Conservation (phyloP, 2,888 invertebrate genomes). For the Agonopterix alstromeriana region DNA sequence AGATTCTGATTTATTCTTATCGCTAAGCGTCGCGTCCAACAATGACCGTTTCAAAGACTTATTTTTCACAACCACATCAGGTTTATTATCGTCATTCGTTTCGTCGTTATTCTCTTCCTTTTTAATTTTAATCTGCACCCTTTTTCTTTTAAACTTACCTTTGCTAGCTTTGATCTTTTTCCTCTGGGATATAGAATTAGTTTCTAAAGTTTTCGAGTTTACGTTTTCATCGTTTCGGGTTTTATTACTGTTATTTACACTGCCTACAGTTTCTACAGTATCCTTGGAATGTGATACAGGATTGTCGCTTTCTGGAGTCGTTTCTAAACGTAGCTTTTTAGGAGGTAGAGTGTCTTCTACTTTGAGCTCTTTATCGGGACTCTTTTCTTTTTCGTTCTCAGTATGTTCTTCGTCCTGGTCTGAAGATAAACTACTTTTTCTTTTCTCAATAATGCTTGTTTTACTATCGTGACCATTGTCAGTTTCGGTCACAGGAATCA, state of each 20-base stretch:
- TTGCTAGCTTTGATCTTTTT: constrained; percentile 51
- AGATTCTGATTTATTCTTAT: constrained; percentile 66
- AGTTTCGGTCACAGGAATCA: constrained; percentile 43
- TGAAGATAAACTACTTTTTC: constrained; percentile 66
- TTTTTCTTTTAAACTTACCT: constrained; percentile 63
- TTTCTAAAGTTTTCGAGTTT: constrained; percentile 17
- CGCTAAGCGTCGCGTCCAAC: constrained; percentile 50
- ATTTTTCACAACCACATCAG: constrained; percentile 14
- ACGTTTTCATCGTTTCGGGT: constrained; percentile 38
- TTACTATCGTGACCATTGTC: constrained; percentile 58
- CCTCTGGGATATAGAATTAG: constrained; percentile 37
- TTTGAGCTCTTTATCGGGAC: constrained; percentile 45
- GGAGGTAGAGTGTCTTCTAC: constrained; percentile 54
- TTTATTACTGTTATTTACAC: constrained; percentile 33
- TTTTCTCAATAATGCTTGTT: constrained; percentile 60
- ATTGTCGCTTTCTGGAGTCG: constrained; percentile 47
- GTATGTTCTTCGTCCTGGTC: constrained; percentile 45
- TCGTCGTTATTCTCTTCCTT: constrained; percentile 24
- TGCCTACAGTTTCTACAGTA: constrained; percentile 28
- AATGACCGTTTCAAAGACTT: constrained; percentile 59
- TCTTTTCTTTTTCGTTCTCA: constrained; percentile 46
- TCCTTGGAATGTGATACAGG: constrained; percentile 61
- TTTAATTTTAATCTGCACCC: constrained; percentile 25
- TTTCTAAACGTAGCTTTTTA: constrained; percentile 61
- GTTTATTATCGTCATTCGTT: constrained; percentile 30